A percentile compares a stretch with the other conserved stretches of the same genome.
phyloP scores from a whole-genome alignment of 2,888 invertebrate genomes.

The Tromatobia lineatoria region DNA sequence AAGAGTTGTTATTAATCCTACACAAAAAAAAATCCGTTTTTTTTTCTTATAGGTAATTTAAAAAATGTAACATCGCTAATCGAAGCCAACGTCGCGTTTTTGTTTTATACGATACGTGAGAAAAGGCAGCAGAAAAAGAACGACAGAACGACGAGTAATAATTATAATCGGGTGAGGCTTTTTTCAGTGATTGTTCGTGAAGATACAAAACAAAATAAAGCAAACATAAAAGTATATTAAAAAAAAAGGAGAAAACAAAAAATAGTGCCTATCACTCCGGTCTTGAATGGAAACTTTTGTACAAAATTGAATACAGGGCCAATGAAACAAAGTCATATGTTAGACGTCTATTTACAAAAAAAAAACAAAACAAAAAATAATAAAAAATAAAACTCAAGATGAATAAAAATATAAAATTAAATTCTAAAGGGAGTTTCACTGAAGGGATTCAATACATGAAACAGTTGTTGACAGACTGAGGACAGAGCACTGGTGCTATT shows the following conservation, averaged over 20 bases:
- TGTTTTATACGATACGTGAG: constrained; percentile 8
- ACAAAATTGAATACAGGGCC: constrained; percentile 84
- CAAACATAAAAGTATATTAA: constrained; percentile 43
- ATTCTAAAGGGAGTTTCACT: constrained; percentile 29
- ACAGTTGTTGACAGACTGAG: constrained; percentile 73
- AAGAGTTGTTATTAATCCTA: constrained; percentile 9
- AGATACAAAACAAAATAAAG: constrained; percentile 37
- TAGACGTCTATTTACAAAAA: constrained; percentile 77
- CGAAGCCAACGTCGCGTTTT: constrained; percentile 1
- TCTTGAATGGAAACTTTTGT: constrained; percentile 80
- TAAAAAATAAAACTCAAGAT: constrained; percentile 39
- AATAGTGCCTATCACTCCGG: constrained; percentile 82
- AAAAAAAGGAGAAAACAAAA: constrained; percentile 71
- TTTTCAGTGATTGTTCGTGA: constrained; percentile 41
- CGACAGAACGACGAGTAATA: constrained; percentile 22
- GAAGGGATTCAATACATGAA: constrained; percentile 69
- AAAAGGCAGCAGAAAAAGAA: constrained; percentile 1
- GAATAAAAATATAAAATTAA: constrained; percentile 9
- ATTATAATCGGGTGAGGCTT: constrained; percentile 7
- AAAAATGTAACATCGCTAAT: constrained; percentile 6
- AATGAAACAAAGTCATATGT: constrained; percentile 76
- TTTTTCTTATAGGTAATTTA: neutral
- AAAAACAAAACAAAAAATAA: constrained; percentile 53
- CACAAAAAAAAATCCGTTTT: neutral
- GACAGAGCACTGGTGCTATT: constrained; percentile 31